Evolutionary conservation across 2,888 invertebrate species (phyloP), one percentile per base, ranked within the genome.

Genomic region (Ornithoptera alexandrae): DNA sequence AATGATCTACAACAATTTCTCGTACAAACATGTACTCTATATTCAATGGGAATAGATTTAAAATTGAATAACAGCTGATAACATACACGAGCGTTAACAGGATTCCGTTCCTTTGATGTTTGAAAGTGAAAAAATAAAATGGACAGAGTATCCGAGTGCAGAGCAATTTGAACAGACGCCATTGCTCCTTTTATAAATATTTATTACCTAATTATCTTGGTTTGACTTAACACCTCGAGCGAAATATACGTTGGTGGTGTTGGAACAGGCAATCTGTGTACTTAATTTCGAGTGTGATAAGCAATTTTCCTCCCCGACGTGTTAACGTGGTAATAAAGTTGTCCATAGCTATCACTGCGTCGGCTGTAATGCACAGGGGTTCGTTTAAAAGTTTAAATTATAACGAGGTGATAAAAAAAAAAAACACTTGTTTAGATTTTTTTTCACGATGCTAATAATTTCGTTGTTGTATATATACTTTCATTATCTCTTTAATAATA

Each of bases 181-280:
- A 76, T 77, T 80, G 80, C 83, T 79, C 74, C 82, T 81, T 86
- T 89, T 90, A 89, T 90, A 90, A 91, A 91, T 91, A 90, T 91
- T 90, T 90, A 92, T 89, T 86, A 85, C 86, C 88, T 86, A 85
- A 89, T 90, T 90, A 90, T 86, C 76, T 79, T 77, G 80, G 79
- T 79, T 80, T 78, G 83, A 81, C 81, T 87, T 86, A 84, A 84
- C 86, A 85, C 84, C 79, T 86, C 77, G 81, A 79, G 79, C 81
- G 80, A 79, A 72, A 80, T 81, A 76, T 82, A 82, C 62, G 69
- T 65, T 62, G 42, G 42, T 50, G 46, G 46, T 62, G 58, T 80
- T 80, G 83, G 84, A 82, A 78, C 77, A 75, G 84, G 84, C 84
- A 75, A 72, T 74, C 63, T 70, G 69, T 68, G 71, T 68, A 73